These are phyloP conservation scores for Oreonectes daqikongensis DNA, from an alignment of 2,797 vertebrate species.

Conservation along the genomic window DNA sequence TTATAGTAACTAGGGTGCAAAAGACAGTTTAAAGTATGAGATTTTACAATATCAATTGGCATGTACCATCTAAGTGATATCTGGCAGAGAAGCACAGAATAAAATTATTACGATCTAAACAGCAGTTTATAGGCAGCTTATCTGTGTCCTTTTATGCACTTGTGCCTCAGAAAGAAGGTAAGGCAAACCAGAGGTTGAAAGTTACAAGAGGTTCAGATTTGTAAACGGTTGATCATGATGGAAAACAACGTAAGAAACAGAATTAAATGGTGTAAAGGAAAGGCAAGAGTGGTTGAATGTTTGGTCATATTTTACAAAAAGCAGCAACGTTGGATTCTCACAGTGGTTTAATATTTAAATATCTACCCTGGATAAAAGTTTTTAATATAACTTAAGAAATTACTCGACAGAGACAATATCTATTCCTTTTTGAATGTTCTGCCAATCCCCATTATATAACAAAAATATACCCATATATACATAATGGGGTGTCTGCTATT, in stretches of 20 bases:
- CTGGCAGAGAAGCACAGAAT: slow-evolving; percentile 59
- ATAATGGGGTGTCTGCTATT: not conserved
- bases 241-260: not conserved
- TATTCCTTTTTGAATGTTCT: not conserved
- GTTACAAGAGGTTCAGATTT: slow-evolving; percentile 39
- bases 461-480: not conserved
- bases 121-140: slow-evolving; percentile 2
- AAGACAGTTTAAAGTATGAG: slow-evolving; percentile 20
- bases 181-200: slow-evolving; percentile 43
- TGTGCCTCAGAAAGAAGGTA: slow-evolving; percentile 41
- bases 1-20: slow-evolving; percentile 46
- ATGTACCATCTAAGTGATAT: slow-evolving; percentile 60
- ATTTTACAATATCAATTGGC: slow-evolving; percentile 38
- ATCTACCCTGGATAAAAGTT: not conserved
- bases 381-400: slow-evolving; percentile 63
- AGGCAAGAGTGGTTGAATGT: slow-evolving; percentile 15
- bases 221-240: slow-evolving; percentile 24
- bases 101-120: slow-evolving; percentile 49
- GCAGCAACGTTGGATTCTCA: slow-evolving; percentile 36
- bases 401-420: slow-evolving; percentile 42
- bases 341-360: slow-evolving; percentile 34
- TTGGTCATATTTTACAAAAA: slow-evolving; percentile 44
- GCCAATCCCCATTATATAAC: slow-evolving; percentile 9
- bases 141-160: slow-evolving; percentile 15
- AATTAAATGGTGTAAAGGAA: not conserved